Conservation (phyloP, 2,888 invertebrate species). For the Troides aeacus region DNA sequence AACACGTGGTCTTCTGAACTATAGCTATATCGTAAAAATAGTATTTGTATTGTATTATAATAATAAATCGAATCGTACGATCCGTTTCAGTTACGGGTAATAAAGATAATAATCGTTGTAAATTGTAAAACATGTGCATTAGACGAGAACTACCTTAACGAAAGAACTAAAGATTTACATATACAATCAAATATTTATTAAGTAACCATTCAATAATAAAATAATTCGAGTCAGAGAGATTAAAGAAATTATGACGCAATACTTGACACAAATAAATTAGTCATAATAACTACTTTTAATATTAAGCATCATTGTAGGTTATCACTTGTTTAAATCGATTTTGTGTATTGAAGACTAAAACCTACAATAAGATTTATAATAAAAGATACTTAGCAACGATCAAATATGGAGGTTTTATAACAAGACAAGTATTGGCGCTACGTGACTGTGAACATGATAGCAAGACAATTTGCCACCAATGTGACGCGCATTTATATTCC, state of each 20-base stretch:
- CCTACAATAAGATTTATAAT: not conserved
- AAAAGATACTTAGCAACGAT: slow-evolving; percentile 3
- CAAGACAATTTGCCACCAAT: slow-evolving; percentile 6
- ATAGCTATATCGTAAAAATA: not conserved
- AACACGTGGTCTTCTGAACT: not conserved
- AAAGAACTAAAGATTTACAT: slow-evolving; percentile 4
- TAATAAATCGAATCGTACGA: slow-evolving; percentile 5
- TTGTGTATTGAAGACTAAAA: too few relatives aligned
- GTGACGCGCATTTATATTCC: slow-evolving; percentile 13
- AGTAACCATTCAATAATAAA: slow-evolving; percentile 9
- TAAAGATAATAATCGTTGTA: slow-evolving; percentile 11
- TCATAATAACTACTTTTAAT: too few relatives aligned
- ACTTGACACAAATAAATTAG: not conserved
- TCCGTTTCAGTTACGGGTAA: slow-evolving; percentile 12
- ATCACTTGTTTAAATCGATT: not conserved
- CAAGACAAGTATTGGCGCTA: slow-evolving; percentile 16
- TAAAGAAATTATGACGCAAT: slow-evolving; percentile 8
- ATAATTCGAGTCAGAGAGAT: slow-evolving; percentile 7
- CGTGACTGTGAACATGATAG: slow-evolving; percentile 24
- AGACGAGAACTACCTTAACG: slow-evolving; percentile 1
- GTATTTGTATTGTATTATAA: slow-evolving; percentile 6
- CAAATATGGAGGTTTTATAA: slow-evolving; percentile 9
- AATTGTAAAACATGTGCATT: slow-evolving; percentile 3
- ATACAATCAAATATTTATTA: slow-evolving; percentile 1
- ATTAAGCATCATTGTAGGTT: not conserved